Percentiles rank a stretch among this genome's conserved stretches.
These are phyloP conservation scores for Phymanthus crucifer DNA, from an alignment of 92 coral and sea anemone genomes.

Conservation along the genomic window DNA sequence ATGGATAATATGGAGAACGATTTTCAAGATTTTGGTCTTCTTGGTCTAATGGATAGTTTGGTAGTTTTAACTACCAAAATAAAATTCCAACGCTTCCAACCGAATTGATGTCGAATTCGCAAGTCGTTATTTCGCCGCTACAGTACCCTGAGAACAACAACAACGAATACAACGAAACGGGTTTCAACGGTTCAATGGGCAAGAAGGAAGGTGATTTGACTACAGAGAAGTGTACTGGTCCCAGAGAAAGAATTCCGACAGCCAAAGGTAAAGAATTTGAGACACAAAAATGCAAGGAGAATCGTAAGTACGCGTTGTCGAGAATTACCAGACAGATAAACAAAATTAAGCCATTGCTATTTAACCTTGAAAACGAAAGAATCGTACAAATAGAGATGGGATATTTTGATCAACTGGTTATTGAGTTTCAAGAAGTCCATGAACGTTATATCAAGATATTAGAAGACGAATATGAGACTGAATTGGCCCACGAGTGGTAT, in stretches of 20 bases:
- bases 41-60: neutral
- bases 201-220: no score
- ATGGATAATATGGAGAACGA: neutral
- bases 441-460: no score
- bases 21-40: neutral
- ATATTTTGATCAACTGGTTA: conserved; percentile 3
- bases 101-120: no score
- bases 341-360: conserved; percentile 37
- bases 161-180: no score
- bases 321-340: conserved; percentile 41
- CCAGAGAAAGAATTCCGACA: conserved; percentile 26
- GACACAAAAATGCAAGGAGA: conserved; percentile 35
- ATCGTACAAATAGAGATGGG: conserved; percentile 37
- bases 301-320: conserved; percentile 42
- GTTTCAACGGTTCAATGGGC: no score
- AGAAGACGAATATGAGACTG: no score
- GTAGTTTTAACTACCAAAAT: no score
- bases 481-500: no score
- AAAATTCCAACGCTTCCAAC: no score
- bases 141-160: no score
- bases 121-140: no score
- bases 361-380: conserved; percentile 29
- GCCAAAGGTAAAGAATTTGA: conserved; percentile 40
- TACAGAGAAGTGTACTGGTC: no score
- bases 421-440: conserved; percentile 28